Evolutionary conservation across 2,888 invertebrate species (phyloP), one percentile per base, ranked within the genome.

Genomic region (Oxycera nigricornis): DNA sequence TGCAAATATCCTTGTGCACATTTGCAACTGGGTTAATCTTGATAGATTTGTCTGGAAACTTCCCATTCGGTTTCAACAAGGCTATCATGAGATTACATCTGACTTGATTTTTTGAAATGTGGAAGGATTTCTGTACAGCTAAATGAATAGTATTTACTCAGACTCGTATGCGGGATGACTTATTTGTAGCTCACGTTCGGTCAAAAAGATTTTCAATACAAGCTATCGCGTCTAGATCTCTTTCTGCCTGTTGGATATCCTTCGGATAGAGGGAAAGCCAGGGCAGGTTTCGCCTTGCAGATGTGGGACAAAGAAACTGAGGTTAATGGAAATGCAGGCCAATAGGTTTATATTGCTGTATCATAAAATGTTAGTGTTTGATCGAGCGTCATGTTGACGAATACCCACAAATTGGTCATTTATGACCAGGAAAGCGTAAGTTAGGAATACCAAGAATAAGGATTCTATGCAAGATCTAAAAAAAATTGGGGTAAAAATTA

Each of bases 21-120:
- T 65, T 65, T 41, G 24, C 22, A 73, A 74, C 72, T 74, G 72
- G 74, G 74, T 74, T 72, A 72, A 74, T 74, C 74, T 72, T 72
- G 74, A 74, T 74, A 74, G 26, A 74, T 74, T 74, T 74, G 74
- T 74, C 41, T 52, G 65, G 28, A 55, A 52, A 65, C 55, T 74
- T 74, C 35, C 70, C 35, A 46, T n/a, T 20, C 20, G 26, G 30
- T 24, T 41, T 7, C 17, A 39, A 39, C 41, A 67, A 39, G 46
- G 46, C 30, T 74, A 74, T 74, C 74, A 57, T 31, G 46, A 61
- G 30, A 39, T 74, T 74, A 46, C 72, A 74, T 74, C 74, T 74
- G 35, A 22, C 41, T 65, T 65, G 41, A 65, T 65, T 65, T 14
- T 26, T 31, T 24, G 17, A 41, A 35, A 65, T 39, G 41, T n/a